Evolutionary conservation across 2,888 invertebrate genomes (phyloP).

Genomic region (Ophion ellenae): DNA sequence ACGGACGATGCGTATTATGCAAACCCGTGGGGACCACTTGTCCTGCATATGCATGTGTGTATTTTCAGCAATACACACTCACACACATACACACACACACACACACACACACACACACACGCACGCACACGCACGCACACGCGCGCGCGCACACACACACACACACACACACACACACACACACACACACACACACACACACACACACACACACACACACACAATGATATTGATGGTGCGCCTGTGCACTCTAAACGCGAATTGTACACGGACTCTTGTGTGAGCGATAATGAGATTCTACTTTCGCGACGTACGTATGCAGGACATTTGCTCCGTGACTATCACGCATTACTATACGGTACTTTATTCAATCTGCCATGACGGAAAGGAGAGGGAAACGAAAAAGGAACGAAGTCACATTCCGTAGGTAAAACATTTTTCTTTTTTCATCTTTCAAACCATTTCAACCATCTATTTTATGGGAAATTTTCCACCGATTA

Average conservation of each 20-base stretch:
- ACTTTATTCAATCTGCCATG: background rate
- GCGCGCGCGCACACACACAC: too few relatives aligned
- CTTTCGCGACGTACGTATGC: background rate
- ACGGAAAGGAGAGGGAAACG: background rate
- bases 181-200: background rate
- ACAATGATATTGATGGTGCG: background rate
- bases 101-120: too few relatives aligned
- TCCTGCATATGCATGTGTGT: background rate
- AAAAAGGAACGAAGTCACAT: background rate
- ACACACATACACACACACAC: too few relatives aligned
- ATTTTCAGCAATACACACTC: background rate
- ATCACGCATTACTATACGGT: slow-evolving; percentile 16
- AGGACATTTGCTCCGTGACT: slow-evolving; percentile 25
- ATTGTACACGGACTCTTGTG: background rate
- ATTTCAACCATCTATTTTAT: background rate
- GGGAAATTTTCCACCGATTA: too few relatives aligned
- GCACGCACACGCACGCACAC: too few relatives aligned
- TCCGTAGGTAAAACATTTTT: background rate
- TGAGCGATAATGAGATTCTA: slow-evolving; percentile 17
- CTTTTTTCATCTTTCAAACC: background rate
- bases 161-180: background rate
- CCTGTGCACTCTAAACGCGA: slow-evolving; percentile 6
- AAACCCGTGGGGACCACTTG: slow-evolving; percentile 72
- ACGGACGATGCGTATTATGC: slow-evolving; percentile 72
- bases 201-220: background rate